Conservation (phyloP, 2,113 vertebrate species). For the Eleginops maclovinus region DNA sequence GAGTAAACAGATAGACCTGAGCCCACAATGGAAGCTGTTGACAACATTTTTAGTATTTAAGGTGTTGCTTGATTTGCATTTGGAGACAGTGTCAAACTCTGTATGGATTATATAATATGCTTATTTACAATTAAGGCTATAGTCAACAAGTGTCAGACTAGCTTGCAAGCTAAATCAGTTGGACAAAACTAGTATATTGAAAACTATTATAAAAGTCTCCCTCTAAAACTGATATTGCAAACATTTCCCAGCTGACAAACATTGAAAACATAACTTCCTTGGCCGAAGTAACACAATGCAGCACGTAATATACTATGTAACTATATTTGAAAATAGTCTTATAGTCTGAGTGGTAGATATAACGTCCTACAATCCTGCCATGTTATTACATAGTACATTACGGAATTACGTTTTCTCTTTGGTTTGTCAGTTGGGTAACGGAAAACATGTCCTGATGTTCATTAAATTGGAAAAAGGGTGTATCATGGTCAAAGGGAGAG, state of each 20-base stretch:
- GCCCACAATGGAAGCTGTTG: not conserved
- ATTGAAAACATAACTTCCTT: too few species aligned
- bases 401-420: too few species aligned
- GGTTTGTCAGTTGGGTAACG: too few species aligned
- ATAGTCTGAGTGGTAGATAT: not conserved
- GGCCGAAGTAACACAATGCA: not conserved
- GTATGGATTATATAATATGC: not conserved
- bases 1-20: constrained; percentile 1
- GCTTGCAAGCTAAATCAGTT: not conserved
- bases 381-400: too few species aligned
- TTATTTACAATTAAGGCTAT: not conserved
- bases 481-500: too few species aligned
- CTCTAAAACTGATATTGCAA: not conserved
- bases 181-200: not conserved
- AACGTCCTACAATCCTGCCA: not conserved
- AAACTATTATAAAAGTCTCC: not conserved
- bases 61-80: not conserved
- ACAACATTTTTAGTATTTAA: not conserved
- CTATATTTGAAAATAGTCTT: not conserved
- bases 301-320: not conserved
- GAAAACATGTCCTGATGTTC: too few species aligned
- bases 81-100: too few species aligned
- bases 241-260: too few species aligned
- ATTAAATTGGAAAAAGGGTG: too few species aligned
- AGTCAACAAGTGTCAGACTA: not conserved